A percentile compares a stretch with the other conserved stretches of the same genome.
Evolutionary conservation across 2,888 invertebrate species (phyloP).

Genomic region (Drosophila koepferae): DNA sequence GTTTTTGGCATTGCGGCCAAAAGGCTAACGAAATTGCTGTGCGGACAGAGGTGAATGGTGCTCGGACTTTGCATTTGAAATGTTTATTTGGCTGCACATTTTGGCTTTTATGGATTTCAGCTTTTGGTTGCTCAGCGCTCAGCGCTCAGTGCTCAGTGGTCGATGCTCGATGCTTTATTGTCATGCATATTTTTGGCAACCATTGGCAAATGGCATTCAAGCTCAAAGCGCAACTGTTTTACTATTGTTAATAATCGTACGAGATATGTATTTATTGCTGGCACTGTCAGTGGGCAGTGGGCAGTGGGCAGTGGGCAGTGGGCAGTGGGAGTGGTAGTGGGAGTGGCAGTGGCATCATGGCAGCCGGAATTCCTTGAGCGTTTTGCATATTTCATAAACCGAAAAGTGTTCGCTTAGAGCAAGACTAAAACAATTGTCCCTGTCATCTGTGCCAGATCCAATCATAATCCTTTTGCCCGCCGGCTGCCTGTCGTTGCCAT

Average conservation of each 20-base stretch:
- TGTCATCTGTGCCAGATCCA: constrained; percentile 27
- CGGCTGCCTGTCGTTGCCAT: constrained; percentile 27
- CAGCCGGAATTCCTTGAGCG: constrained; percentile 65
- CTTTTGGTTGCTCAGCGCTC: constrained; percentile 19
- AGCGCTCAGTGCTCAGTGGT: background rate
- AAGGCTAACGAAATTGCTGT: constrained; percentile 2
- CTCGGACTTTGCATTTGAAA: constrained; percentile 1
- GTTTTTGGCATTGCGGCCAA: constrained; percentile 4
- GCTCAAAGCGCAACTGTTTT: constrained; percentile 44
- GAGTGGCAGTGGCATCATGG: constrained; percentile 24
- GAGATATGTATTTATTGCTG: background rate
- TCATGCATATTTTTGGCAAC: constrained; percentile 18
- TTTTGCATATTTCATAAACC: constrained; percentile 72
- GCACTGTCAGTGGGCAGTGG: constrained; percentile 20
- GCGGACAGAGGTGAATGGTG: background rate
- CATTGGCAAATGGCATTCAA: constrained; percentile 21
- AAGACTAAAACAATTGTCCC: constrained; percentile 59
- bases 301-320: background rate
- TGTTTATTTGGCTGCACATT: constrained; percentile 18
- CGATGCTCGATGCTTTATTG: constrained; percentile 3
- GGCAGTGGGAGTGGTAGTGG: background rate
- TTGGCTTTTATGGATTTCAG: constrained; percentile 14
- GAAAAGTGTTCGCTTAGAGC: constrained; percentile 52
- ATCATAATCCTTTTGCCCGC: constrained; percentile 21
- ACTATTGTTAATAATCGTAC: constrained; percentile 17